Conservation (phyloP, 92 coral and sea anemone species). For the Scolanthus callimorphus region DNA sequence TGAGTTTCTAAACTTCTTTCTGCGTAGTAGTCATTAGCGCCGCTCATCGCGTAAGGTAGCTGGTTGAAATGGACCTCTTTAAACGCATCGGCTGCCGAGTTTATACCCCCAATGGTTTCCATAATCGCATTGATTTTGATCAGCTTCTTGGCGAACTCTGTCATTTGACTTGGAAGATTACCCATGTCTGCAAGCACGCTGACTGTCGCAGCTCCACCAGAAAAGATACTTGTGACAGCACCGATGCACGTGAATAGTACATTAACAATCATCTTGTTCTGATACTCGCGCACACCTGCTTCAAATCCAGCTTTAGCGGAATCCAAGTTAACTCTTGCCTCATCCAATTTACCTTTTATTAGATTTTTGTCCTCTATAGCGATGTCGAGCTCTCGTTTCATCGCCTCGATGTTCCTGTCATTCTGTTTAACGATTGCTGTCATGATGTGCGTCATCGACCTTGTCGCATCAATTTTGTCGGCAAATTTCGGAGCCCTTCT, state of each 20-base stretch:
- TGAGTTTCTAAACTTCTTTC: constrained; percentile 24
- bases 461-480: too few species aligned
- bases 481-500: too few species aligned
- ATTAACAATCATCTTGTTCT: constrained; percentile 25
- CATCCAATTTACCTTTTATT: constrained; percentile 25
- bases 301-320: constrained; percentile 27
- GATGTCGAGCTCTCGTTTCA: constrained; percentile 19
- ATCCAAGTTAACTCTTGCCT: constrained; percentile 19
- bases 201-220: too few species aligned
- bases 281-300: constrained; percentile 20
- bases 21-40: constrained; percentile 23
- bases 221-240: too few species aligned
- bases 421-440: constrained; percentile 39
- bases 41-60: constrained; percentile 24
- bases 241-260: constrained; percentile 38
- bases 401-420: constrained; percentile 27
- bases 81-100: constrained; percentile 27
- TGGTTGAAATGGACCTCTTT: constrained; percentile 18
- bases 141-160: constrained; percentile 10
- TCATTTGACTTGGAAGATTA: constrained; percentile 17
- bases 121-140: constrained; percentile 30
- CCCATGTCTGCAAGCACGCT: constrained; percentile 23
- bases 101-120: constrained; percentile 21
- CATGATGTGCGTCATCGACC: constrained; percentile 50
- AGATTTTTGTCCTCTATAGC: constrained; percentile 14